Evolutionary conservation across 2,888 invertebrate species (phyloP).

Genomic region (Caenorhabditis sp.): DNA sequence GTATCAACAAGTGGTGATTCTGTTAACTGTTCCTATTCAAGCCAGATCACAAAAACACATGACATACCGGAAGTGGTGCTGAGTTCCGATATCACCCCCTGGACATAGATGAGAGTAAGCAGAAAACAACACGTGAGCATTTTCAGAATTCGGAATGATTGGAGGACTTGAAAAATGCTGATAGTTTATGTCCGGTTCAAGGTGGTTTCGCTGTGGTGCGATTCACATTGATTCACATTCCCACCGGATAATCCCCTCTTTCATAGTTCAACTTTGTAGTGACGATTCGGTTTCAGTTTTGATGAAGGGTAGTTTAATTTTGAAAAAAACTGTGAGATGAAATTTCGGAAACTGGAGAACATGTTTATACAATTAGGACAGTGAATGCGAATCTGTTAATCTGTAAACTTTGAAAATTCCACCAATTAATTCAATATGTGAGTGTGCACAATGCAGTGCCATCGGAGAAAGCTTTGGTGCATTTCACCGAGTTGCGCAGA

Average conservation of each 20-base stretch:
- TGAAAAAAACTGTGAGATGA: no score
- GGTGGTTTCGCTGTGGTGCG: neutral
- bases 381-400: no score
- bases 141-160: neutral
- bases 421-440: slow-evolving; percentile 9
- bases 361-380: no score
- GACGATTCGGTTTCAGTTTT: neutral
- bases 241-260: neutral
- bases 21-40: slow-evolving; percentile 6
- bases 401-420: neutral
- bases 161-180: neutral
- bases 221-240: neutral
- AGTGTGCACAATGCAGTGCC: slow-evolving; percentile 19
- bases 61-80: slow-evolving; percentile 18
- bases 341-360: no score
- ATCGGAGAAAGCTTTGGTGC: slow-evolving; percentile 23
- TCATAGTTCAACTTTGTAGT: neutral
- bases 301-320: no score
- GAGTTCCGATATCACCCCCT: neutral
- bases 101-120: neutral
- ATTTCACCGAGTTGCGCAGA: slow-evolving; percentile 46
- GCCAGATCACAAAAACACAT: neutral
- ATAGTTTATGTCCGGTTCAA: neutral
- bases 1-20: slow-evolving; percentile 34
- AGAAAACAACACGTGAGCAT: neutral